Base-by-base conservation (phyloP, 1,140 invertebrate species). In the Drosophila biarmipes region DNA sequence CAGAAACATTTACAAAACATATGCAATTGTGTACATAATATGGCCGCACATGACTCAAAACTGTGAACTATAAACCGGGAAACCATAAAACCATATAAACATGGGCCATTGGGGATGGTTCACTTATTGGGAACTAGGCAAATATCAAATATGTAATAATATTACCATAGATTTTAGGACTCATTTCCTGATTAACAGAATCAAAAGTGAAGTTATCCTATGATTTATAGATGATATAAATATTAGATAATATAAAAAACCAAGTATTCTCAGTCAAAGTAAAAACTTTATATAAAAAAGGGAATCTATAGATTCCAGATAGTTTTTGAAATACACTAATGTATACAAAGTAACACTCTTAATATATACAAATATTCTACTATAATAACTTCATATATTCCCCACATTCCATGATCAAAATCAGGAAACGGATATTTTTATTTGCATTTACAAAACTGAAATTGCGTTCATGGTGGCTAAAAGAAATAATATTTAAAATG, bases 1-100 rank as follows among this genome's bases (percentile, higher is more conserved):
- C 15, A 29, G 35, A 62, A 62, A 24, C n/a, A 42, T 57, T 34
- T 24, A 14, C 52, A 57, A 31, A 17, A 15, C 17, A 42, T n/a
- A 57, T 12, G 34, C 17, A 37, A 24, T 14, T 14, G 10, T 45
- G n/a, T 49, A 37, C 43, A 46, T 46, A 46, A 46, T 46, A 46
- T n/a, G 43, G 19, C 19, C 34, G 12, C 14, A 12, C 4, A 57
- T 24, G 19, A 49, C 48, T 58, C 29, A 29, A 56, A 56, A 21
- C 24, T 29, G 29, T 31, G 17, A 56, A 56, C 12, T 15, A 11
- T 38, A 57, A 62, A 53, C 6, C 14, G 24, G 6, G n/a, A 8
- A 35, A 11, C 2, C 19, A 14, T 15, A 35, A 59, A 59, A 31
- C 17, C 21, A 14, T 11, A 53, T 38, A 38, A 53, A 53, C 31